Evolutionary conservation across 2,888 invertebrate genomes (phyloP).

Genomic region (Sarcophaga subvicina): DNA sequence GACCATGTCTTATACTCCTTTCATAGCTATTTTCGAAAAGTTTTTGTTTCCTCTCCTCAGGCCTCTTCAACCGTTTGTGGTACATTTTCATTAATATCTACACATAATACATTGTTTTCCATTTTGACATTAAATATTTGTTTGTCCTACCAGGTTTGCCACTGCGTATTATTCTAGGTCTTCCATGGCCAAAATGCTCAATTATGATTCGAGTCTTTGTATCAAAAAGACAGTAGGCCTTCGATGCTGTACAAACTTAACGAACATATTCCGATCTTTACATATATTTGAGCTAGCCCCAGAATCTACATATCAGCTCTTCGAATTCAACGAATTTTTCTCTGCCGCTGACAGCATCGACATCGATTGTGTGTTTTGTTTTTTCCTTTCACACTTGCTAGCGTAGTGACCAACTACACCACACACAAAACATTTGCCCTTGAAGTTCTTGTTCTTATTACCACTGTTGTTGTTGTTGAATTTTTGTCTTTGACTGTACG

Average conservation of each 20-base stretch:
- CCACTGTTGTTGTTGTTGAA: too few species aligned
- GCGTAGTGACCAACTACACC: too few species aligned
- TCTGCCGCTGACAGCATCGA: constrained; percentile 2
- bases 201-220: constrained; percentile 15
- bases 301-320: too few species aligned
- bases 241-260: too few species aligned
- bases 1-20: constrained; percentile 2
- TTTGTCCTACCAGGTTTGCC: constrained; percentile 6
- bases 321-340: too few species aligned
- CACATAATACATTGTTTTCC: constrained; percentile 7
- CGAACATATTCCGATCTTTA: too few species aligned
- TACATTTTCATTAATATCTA: constrained; percentile 7
- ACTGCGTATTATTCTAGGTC: constrained; percentile 18
- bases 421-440: too few species aligned
- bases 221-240: neutral
- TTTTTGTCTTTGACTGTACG: too few species aligned
- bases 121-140: neutral
- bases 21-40: constrained; percentile 30
- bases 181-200: constrained; percentile 23
- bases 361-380: too few species aligned
- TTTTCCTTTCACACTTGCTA: too few species aligned
- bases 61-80: constrained; percentile 28
- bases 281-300: too few species aligned
- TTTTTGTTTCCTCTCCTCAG: neutral
- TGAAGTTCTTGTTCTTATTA: too few species aligned